Evolutionary conservation across 1,140 invertebrate genomes (phyloP).

Genomic region (Bombus confusus): DNA sequence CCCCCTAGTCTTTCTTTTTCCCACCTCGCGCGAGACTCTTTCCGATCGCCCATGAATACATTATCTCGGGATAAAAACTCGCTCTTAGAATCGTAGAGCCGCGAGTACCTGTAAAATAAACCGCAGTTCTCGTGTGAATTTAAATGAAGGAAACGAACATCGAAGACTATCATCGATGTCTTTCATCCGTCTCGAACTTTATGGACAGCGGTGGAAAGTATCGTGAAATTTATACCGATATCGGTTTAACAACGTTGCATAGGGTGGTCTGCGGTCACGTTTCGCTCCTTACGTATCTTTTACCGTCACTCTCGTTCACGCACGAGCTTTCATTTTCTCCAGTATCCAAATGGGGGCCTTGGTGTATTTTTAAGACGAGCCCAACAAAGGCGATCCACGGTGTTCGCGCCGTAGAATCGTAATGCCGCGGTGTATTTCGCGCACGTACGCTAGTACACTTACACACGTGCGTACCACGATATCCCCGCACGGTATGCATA

Average conservation of each 20-base stretch:
- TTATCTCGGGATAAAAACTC: not conserved
- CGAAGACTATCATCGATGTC: not conserved
- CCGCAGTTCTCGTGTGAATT: not conserved
- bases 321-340: slow-evolving; percentile 55
- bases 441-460: slow-evolving; percentile 44
- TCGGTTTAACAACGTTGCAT: not conserved
- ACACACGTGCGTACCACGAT: slow-evolving; percentile 49
- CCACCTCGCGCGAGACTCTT: not conserved
- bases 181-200: not conserved
- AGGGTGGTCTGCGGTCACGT: not conserved
- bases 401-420: slow-evolving; percentile 40
- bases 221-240: not conserved
- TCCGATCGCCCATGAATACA: not conserved
- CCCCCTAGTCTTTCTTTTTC: not conserved
- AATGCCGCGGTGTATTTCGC: slow-evolving; percentile 48
- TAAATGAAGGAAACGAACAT: not conserved
- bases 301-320: slow-evolving; percentile 51
- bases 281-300: slow-evolving; percentile 12
- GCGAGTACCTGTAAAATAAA: no score
- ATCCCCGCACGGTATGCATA: slow-evolving; percentile 60
- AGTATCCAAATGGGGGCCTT: slow-evolving; percentile 40
- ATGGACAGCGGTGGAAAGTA: not conserved
- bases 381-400: slow-evolving; percentile 46
- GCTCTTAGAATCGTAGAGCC: no score
- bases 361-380: slow-evolving; percentile 45